Conservation (phyloP, 2,113 vertebrate genomes). For the Leucosticte australis region DNA sequence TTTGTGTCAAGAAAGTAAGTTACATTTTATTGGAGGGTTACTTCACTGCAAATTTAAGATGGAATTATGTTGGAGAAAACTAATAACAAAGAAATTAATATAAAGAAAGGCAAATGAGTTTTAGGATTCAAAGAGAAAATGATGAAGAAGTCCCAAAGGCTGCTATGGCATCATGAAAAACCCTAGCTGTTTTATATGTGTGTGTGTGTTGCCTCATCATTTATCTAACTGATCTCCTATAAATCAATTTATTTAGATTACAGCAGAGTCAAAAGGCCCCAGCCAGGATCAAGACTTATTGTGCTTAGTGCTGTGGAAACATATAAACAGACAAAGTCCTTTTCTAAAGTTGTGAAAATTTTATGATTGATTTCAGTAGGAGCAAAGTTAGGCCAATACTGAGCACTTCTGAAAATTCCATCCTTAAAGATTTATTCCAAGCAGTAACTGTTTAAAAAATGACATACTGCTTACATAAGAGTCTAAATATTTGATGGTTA, state of each 20-base stretch:
- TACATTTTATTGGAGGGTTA: neutral
- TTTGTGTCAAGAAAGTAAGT: neutral
- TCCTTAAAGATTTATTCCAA: slow-evolving; percentile 67
- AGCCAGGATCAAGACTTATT: slow-evolving; percentile 30
- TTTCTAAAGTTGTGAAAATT: slow-evolving; percentile 52
- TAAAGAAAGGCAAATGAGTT: neutral
- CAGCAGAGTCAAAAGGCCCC: slow-evolving; percentile 21
- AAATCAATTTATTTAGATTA: slow-evolving; percentile 57
- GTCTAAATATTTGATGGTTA: slow-evolving; percentile 67
- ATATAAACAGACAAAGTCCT: slow-evolving; percentile 31
- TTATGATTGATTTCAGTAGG: slow-evolving; percentile 60
- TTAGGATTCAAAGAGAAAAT: neutral
- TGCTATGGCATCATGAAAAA: neutral
- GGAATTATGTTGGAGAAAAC: neutral
- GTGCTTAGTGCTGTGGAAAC: slow-evolving; percentile 33
- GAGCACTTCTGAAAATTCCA: slow-evolving; percentile 50
- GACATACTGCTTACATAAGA: slow-evolving; percentile 58
- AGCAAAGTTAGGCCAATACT: slow-evolving; percentile 44
- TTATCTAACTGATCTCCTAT: slow-evolving; percentile 34
- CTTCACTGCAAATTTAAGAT: neutral
- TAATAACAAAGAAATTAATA: neutral
- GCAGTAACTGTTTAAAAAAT: slow-evolving; percentile 63
- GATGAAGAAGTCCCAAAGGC: neutral
- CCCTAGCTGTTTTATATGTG: neutral
- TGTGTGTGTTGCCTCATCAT: neutral